Percentiles rank a stretch among this genome's conserved stretches.
These are phyloP conservation scores for Lamellibrachia columna DNA, from an alignment of 2,888 invertebrate species.

Conservation along the genomic window DNA sequence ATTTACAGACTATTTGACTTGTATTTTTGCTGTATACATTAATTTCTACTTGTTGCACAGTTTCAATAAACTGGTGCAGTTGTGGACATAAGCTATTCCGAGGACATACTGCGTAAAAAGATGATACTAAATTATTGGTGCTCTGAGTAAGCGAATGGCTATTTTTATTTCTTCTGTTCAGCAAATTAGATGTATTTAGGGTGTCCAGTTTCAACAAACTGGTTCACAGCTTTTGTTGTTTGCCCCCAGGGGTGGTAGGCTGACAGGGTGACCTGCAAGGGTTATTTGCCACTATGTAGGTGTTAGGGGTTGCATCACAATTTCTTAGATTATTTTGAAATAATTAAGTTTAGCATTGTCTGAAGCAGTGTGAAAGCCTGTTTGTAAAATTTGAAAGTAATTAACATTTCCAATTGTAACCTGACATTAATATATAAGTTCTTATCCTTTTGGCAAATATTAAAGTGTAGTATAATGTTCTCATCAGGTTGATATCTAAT, in stretches of 20 bases:
- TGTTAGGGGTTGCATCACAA: neutral
- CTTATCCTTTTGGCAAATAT: too few relatives aligned
- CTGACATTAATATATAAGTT: too few relatives aligned
- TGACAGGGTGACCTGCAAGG: neutral
- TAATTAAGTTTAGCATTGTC: too few relatives aligned
- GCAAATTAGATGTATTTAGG: neutral
- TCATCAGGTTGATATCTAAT: too few relatives aligned
- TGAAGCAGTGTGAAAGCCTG: too few relatives aligned
- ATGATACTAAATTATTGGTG: neutral
- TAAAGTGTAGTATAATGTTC: too few relatives aligned
- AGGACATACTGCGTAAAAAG: neutral
- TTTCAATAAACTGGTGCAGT: neutral
- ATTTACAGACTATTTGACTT: neutral
- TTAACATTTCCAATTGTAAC: too few relatives aligned
- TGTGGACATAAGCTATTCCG: neutral
- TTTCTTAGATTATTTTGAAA: too few relatives aligned
- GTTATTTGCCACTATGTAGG: neutral
- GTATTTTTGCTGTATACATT: neutral
- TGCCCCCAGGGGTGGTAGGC: neutral
- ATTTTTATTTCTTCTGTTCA: neutral
- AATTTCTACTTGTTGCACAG: neutral
- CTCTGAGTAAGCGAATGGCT: neutral
- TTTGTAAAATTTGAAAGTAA: too few relatives aligned
- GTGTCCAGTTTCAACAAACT: neutral
- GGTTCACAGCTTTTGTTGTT: neutral